Percentiles rank a stretch among this genome's conserved stretches.
Evolutionary conservation across 2,888 invertebrate species (phyloP).

Genomic region (Lithophane socia): DNA sequence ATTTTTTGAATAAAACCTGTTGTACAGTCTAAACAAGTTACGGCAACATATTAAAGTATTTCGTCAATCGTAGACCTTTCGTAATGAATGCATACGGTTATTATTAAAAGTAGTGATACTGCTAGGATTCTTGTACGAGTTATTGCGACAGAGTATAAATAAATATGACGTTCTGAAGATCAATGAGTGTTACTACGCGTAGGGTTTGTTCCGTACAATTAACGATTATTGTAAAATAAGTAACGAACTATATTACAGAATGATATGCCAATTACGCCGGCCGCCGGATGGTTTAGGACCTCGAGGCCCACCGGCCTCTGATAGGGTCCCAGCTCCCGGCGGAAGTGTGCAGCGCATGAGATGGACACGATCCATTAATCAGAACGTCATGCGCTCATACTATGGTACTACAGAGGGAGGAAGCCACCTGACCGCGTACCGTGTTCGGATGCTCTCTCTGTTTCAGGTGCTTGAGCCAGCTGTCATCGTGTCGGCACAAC

Average conservation of each 20-base stretch:
- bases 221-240: background rate
- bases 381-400: no score
- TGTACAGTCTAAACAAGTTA: conserved; percentile 14
- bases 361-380: no score
- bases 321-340: no score
- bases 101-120: conserved; percentile 33
- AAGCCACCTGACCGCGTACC: no score
- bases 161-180: conserved; percentile 13
- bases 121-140: conserved; percentile 48
- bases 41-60: conserved; percentile 30
- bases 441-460: no score
- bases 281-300: no score
- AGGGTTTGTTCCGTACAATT: background rate
- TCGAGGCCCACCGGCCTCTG: no score
- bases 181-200: background rate
- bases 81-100: conserved; percentile 39
- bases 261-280: background rate
- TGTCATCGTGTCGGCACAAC: no score
- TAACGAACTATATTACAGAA: background rate
- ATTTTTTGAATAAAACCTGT: conserved; percentile 35
- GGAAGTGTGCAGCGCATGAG: no score
- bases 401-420: no score
- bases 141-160: conserved; percentile 54
- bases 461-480: no score
- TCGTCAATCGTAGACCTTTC: conserved; percentile 53